phyloP scores from a whole-genome alignment of 2,797 vertebrate genomes.

The Apodemus agrarius region DNA sequence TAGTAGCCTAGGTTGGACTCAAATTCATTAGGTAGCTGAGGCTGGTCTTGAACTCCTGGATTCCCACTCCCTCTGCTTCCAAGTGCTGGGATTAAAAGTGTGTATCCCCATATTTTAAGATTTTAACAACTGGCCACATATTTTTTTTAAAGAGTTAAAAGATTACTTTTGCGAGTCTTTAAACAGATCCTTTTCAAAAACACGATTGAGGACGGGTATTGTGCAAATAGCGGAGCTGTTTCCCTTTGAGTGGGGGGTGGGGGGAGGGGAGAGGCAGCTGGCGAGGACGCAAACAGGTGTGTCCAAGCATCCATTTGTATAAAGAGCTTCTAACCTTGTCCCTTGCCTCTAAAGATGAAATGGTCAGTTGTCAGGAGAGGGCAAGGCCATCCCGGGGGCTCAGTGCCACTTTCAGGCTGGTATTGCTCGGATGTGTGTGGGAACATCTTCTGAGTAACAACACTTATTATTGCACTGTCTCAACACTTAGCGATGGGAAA shows the following conservation, averaged over 20 bases:
- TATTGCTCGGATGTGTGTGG: not conserved
- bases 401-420: not conserved
- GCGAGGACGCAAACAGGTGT: not conserved
- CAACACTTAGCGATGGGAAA: not conserved
- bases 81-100: not conserved
- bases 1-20: not conserved
- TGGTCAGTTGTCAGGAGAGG: not conserved
- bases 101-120: not conserved
- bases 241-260: not conserved
- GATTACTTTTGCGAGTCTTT: constrained; percentile 37
- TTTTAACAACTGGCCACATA: not conserved
- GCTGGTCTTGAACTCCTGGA: not conserved
- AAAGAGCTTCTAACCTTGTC: not conserved
- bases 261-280: too few relatives aligned
- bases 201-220: not conserved
- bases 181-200: not conserved
- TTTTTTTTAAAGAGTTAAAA: not conserved
- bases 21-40: not conserved
- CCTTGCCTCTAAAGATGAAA: not conserved
- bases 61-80: not conserved
- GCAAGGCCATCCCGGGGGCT: not conserved
- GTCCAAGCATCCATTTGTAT: not conserved
- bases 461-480: not conserved
- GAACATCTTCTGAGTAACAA: not conserved
- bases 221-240: not conserved